Conservation (phyloP, 2,888 invertebrate genomes). For the Neocrepidodera transversa region DNA sequence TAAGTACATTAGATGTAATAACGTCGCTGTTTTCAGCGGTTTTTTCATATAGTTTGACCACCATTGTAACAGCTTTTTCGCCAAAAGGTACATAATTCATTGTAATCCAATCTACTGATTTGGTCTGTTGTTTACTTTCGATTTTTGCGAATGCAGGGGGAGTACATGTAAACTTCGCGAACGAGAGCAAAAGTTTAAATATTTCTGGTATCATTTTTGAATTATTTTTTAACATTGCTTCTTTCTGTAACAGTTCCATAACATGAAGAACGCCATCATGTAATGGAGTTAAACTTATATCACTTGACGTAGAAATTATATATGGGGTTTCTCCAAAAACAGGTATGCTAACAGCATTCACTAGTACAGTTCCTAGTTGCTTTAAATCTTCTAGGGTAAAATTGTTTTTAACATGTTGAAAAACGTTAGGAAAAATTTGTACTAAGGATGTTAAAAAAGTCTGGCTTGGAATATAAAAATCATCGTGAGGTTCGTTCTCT, state of each 20-base stretch:
- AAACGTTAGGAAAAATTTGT: conserved; percentile 94
- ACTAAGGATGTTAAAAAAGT: conserved; percentile 93
- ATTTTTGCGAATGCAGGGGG: conserved; percentile 67
- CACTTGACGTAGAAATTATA: conserved; percentile 74
- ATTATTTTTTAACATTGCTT: conserved; percentile 65
- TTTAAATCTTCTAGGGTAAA: conserved; percentile 78
- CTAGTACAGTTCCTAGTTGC: conserved; percentile 73
- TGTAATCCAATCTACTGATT: conserved; percentile 75
- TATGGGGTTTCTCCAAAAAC: conserved; percentile 83
- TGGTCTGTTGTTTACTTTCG: conserved; percentile 62
- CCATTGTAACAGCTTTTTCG: conserved; percentile 78
- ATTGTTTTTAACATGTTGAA: conserved; percentile 78
- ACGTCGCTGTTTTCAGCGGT: conserved; percentile 76
- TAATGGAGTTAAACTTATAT: conserved; percentile 80
- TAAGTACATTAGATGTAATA: conserved; percentile 74
- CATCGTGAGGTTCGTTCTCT: conserved; percentile 58
- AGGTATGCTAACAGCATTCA: conserved; percentile 80
- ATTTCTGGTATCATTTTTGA: conserved; percentile 72
- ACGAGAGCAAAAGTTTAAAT: conserved; percentile 70
- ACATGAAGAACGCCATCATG: conserved; percentile 87
- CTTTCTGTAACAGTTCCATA: conserved; percentile 86
- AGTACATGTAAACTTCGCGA: conserved; percentile 75
- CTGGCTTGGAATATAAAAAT: conserved; percentile 88
- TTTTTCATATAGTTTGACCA: conserved; percentile 76
- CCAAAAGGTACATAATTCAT: conserved; percentile 88